A percentile compares a stretch with the other conserved stretches of the same genome.
Evolutionary conservation across 2,113 vertebrate species (phyloP).

Genomic region (Chlamydotis undulata): DNA sequence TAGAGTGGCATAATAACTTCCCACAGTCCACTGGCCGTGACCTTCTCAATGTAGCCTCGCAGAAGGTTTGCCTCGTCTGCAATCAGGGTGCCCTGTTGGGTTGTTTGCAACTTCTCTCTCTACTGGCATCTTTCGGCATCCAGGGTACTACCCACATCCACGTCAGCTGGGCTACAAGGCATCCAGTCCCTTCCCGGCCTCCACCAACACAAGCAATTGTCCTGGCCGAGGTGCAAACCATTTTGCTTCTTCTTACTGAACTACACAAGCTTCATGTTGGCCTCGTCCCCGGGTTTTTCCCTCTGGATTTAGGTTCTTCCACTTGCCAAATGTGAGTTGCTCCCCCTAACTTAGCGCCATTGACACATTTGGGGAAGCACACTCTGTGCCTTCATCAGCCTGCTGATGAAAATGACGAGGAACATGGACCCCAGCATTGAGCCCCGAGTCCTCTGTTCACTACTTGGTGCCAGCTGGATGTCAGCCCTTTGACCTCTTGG

Average conservation of each 20-base stretch:
- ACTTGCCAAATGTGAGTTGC: not conserved
- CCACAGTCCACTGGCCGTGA: not conserved
- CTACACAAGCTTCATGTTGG: accelerated
- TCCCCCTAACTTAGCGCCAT: not conserved
- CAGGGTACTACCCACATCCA: accelerated
- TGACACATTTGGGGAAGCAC: not conserved
- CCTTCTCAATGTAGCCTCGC: not conserved
- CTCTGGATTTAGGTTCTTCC: not conserved
- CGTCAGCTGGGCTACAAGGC: not conserved
- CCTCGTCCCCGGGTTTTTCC: not conserved
- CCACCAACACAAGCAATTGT: not conserved
- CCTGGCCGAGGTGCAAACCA: accelerated
- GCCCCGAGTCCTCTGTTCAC: not conserved
- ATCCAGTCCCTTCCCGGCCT: not conserved
- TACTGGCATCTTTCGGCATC: not conserved
- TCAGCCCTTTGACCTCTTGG: not conserved
- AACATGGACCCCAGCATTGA: not conserved
- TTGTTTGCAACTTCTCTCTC: not conserved
- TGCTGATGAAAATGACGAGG: not conserved
- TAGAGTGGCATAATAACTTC: not conserved
- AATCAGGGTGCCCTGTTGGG: not conserved
- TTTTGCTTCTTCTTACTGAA: not conserved
- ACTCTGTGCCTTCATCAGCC: not conserved
- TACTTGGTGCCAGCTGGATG: not conserved
- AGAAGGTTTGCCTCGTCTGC: not conserved